Evolutionary conservation across 1,140 invertebrate species (phyloP), one percentile per base, ranked within the genome.

Genomic region (Cotesia glomerata): DNA sequence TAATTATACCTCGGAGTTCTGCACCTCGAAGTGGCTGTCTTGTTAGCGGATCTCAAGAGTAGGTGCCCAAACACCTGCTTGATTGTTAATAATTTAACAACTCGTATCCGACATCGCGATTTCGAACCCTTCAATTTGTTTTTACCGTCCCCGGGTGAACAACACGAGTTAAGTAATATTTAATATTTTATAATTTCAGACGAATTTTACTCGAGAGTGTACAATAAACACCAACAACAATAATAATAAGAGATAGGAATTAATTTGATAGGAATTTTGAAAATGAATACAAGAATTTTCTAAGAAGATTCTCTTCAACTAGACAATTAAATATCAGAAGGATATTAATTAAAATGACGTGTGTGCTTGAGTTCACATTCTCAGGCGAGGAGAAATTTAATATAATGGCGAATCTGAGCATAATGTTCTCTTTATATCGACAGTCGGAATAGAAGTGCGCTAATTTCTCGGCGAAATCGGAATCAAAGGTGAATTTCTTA

Each of bases 21-120:
- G 80, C 80, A 81, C 80, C 79, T 81, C 79, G 75, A 72, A 79
- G 76, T 78, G 75, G 76, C 79, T 71, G 78, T 73, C 80, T 81
- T 79, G 80, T 81, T 81, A 81, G 80, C 79, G 77, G 78, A 79
- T 80, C 80, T 79, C 74, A n/a, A 14, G 9, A 76, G 74, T 74
- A 76, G 69, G 56, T 77, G 74, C 76, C 74, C 79, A 81, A 80
- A 80, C 80, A 81, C 80, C 80, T 81, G 80, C 80, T 77, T 80
- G 80, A 81, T 81, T 80, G 78, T 81, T 80, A 81, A 81, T 81
- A 81, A 81, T 81, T 81, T 80, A 75, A 78, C 76, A 75, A 77
- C 73, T 77, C 11, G 39, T 7, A 45, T 7, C 77, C 76, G 74
- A 76, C 74, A 73, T 69, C 58, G 61, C 74, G 75, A 76, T 77